phyloP scores from a whole-genome alignment of 2,888 invertebrate species.

The Hoplodrina blanda region DNA sequence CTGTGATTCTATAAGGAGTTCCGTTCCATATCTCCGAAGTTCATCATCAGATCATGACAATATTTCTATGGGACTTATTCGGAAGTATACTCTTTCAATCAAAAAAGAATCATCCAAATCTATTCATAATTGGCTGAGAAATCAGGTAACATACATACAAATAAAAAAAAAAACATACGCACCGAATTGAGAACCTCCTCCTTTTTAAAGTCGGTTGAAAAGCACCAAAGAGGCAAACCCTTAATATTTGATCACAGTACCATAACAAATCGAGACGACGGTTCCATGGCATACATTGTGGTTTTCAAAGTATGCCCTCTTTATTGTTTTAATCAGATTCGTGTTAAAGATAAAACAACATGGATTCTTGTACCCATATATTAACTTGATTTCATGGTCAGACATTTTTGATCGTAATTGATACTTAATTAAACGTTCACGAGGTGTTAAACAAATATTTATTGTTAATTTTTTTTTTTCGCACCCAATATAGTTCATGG shows the following conservation, averaged over 20 bases:
- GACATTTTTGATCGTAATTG: slow-evolving; percentile 32
- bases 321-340: slow-evolving; percentile 67
- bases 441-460: neutral
- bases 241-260: slow-evolving; percentile 51
- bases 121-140: no score
- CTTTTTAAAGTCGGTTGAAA: no score
- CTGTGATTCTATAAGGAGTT: no score
- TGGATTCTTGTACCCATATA: slow-evolving; percentile 3
- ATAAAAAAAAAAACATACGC: no score
- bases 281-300: slow-evolving; percentile 22
- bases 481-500: neutral
- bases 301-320: slow-evolving; percentile 52
- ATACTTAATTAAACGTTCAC: slow-evolving; percentile 19
- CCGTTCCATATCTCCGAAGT: no score
- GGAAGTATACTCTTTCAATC: no score
- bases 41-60: no score
- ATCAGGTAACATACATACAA: no score
- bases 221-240: slow-evolving; percentile 3
- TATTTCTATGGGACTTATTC: no score
- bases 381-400: slow-evolving; percentile 35
- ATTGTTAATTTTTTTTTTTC: slow-evolving; percentile 19
- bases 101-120: no score
- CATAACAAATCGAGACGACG: slow-evolving; percentile 43
- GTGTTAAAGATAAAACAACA: slow-evolving; percentile 56
- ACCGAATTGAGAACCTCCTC: no score